A percentile compares a stretch with the other conserved stretches of the same genome.
These are phyloP conservation scores for Listronotus bonariensis DNA, from an alignment of 1,140 invertebrate genomes.

Conservation along the genomic window DNA sequence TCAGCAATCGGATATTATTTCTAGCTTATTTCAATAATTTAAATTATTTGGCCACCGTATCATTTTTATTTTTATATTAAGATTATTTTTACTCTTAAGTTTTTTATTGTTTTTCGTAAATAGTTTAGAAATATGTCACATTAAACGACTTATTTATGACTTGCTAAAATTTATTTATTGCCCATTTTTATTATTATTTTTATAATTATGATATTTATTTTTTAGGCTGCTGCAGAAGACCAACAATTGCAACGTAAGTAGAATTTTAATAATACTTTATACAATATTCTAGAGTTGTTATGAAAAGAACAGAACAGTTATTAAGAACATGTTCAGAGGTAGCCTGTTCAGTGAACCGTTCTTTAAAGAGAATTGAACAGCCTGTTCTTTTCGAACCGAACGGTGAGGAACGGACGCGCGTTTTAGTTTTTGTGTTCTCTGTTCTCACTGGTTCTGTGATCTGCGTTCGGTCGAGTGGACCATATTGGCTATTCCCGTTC, in stretches of 20 bases:
- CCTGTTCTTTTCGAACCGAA: too few species aligned
- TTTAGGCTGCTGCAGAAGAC: constrained; percentile 62
- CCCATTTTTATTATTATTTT: not conserved
- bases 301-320: too few species aligned
- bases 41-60: constrained; percentile 4
- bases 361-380: too few species aligned
- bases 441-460: too few species aligned
- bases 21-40: constrained; percentile 22
- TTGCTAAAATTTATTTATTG: not conserved
- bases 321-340: too few species aligned
- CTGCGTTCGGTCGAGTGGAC: too few species aligned
- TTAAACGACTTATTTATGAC: not conserved
- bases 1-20: constrained; percentile 22
- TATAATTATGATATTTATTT: constrained; percentile 44
- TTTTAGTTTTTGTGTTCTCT: too few species aligned
- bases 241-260: constrained; percentile 67
- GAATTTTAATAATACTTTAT: not conserved
- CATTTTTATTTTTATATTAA: constrained; percentile 6
- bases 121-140: constrained; percentile 2
- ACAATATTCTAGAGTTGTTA: too few species aligned
- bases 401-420: too few species aligned
- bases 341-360: too few species aligned
- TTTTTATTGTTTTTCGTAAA: not conserved
- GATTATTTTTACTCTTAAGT: constrained; percentile 6
- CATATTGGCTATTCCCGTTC: too few species aligned